Base-by-base conservation (phyloP, 2,797 vertebrate genomes). In the Spinus olivaceus region DNA sequence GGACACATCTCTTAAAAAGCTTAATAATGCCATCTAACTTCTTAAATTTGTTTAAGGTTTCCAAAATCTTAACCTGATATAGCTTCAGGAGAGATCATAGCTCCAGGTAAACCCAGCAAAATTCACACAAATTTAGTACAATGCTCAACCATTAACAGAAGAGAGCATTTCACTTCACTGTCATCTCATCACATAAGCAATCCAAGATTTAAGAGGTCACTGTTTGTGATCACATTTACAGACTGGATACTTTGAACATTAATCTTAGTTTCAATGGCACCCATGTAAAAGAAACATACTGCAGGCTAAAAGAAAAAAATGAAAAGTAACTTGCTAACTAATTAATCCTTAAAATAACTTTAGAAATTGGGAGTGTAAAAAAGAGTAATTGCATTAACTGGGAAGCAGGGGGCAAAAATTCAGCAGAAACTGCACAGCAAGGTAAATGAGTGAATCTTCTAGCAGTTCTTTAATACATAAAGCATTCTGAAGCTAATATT, bases 381-480 rank as follows among this genome's bases (percentile, higher is more conserved):
- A 92, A 83, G n/a, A 94, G 20, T 72, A 39, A 71, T 89, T 81
- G 73, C 63, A 73, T 46, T 60, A 28, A 39, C 35, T 84, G 37
- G 71, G 74, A 86, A 73, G 42, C 44, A 82, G 54, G 47, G 37
- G 35, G 20, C 18, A 90, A 92, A 95, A 88, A 88, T 57, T 72
- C 88, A 79, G 70, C 66, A 89, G 79, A 92, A 95, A 91, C 71
- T 73, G 64, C 74, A 92, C 23, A 70, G 60, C 86, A 84, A 93
- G 46, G 77, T 76, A 92, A 93, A 94, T 50, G 82, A 89, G 44
- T 78, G 83, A 95, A 91, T 97, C 91, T 92, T 94, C 71, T 87
- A 95, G 86, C 50, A 46, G 65, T 64, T 93, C 94, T 97, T 97
- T 96, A 97, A 97, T 96, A 96, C 94, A 97, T 87, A 97, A 97